Percentiles rank a stretch among this genome's conserved stretches.
These are phyloP conservation scores for Drosophila macrospina DNA, from an alignment of 2,888 invertebrate species.

Conservation along the genomic window DNA sequence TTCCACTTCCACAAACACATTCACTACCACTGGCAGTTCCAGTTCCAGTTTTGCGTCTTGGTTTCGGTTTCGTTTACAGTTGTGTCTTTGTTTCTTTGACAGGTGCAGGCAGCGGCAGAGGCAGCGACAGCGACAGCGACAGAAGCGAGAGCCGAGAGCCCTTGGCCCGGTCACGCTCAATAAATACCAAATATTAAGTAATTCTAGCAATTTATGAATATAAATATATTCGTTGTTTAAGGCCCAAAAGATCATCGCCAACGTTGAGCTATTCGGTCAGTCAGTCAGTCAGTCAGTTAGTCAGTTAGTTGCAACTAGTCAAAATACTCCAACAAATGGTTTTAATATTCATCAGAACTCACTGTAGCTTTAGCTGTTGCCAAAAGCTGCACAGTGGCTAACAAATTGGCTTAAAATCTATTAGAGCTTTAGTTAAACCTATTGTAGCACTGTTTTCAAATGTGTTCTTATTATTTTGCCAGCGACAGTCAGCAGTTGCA, in stretches of 20 bases:
- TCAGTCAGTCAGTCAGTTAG: neutral
- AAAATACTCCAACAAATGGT: constrained; percentile 12
- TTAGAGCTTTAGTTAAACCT: no score
- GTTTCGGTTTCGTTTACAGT: constrained; percentile 23
- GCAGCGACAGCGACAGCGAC: no score
- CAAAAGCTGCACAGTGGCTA: no score
- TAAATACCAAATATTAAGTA: constrained; percentile 71
- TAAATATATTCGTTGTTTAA: constrained; percentile 28
- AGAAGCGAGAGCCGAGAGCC: constrained; percentile 4
- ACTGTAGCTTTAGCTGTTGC: neutral
- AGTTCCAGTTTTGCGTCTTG: constrained; percentile 13
- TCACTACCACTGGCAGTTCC: constrained; percentile 15
- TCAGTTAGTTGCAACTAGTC: neutral
- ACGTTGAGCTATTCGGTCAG: constrained; percentile 3
- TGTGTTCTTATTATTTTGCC: no score
- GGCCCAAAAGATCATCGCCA: constrained; percentile 22
- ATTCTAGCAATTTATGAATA: constrained; percentile 62
- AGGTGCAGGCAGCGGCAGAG: constrained; percentile 51
- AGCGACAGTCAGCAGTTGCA: no score
- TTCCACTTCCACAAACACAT: neutral
- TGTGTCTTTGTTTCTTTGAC: constrained; percentile 20
- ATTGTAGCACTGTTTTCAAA: no score
- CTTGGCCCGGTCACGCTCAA: constrained; percentile 62
- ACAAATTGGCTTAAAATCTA: no score
- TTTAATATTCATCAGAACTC: neutral